Base-by-base conservation (phyloP, 92 coral and sea anemone species). In the Zoanthus sansibaricus region DNA sequence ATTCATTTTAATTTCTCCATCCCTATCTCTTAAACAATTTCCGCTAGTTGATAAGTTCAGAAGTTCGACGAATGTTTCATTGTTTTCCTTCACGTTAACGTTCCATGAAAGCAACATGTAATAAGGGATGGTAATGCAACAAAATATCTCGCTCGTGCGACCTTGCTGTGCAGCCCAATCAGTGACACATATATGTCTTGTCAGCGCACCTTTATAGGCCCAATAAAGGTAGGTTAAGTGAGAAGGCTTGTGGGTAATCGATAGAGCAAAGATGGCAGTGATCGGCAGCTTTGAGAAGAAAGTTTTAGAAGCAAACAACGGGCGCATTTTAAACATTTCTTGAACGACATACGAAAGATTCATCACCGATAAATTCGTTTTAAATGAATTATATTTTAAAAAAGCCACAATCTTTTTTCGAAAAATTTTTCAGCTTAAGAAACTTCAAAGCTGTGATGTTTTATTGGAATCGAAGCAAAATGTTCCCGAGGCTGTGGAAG, bases 101-200 rank as follows among this genome's bases (percentile, higher is more conserved):
- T 42, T 58, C 83, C 83, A 61, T 11, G 83, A 78, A 9, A 78
- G 20, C 12, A 78, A 2, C 17, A 78, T 72, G 47, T 16, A 61
- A 32, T 78, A n/a, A 16, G 72, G 83, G 21, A 61, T 61, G 25
- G 4, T 78, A 71, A 78, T 20, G 72, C 58, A 78, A 61, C 83
- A 37, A 78, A 78, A 78, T 14, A 59, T 61, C 51, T 37, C 56
- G 13, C 9, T 58, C 7, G 83, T 70, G 66, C 56, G 83, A 12
- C 18, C 42, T 75, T 48, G 79, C 42, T 78, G 72, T 16, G 71
- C 72, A 14, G 17, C 9, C 70, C 44, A 77, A 77, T 56, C 49
- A 21, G 10, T 77, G 68, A 32, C 82, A 68, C 49, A 12, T 55
- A 77, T 37, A 32, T 68, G 82, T 4, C 79, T 18, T 5, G 16